These are phyloP conservation scores for Pelusios castaneus DNA, from an alignment of 2,113 vertebrate species.

Conservation along the genomic window DNA sequence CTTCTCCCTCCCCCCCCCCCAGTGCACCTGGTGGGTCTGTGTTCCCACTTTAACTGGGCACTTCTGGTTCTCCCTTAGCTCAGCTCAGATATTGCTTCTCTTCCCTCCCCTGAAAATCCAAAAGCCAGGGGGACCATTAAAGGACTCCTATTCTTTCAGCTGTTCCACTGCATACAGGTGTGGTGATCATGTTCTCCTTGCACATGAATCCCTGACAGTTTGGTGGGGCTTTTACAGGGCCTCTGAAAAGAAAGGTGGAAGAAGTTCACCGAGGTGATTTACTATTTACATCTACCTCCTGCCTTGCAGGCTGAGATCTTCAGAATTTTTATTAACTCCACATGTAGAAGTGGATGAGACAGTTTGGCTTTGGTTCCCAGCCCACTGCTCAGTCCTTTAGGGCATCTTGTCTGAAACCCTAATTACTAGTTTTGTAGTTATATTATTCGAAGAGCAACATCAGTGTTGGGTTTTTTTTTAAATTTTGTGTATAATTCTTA, in stretches of 20 bases:
- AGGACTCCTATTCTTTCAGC: neutral
- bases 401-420: neutral
- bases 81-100: neutral
- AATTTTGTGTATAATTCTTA: neutral
- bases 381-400: rapidly evolving
- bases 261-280: rapidly evolving
- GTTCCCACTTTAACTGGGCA: neutral
- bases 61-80: neutral
- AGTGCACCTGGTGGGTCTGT: neutral
- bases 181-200: rapidly evolving
- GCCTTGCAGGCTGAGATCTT: neutral
- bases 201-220: rapidly evolving
- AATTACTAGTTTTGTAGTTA: neutral
- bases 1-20: neutral
- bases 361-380: neutral
- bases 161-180: neutral
- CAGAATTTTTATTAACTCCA: neutral
- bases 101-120: neutral
- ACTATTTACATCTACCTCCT: rapidly evolving
- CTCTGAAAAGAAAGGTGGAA: neutral
- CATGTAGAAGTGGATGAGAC: neutral
- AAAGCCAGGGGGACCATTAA: neutral
- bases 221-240: rapidly evolving
- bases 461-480: no score
- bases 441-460: no score